These are phyloP conservation scores for Tetragnatha versicolor DNA, from an alignment of 1,140 invertebrate genomes.

Conservation along the genomic window DNA sequence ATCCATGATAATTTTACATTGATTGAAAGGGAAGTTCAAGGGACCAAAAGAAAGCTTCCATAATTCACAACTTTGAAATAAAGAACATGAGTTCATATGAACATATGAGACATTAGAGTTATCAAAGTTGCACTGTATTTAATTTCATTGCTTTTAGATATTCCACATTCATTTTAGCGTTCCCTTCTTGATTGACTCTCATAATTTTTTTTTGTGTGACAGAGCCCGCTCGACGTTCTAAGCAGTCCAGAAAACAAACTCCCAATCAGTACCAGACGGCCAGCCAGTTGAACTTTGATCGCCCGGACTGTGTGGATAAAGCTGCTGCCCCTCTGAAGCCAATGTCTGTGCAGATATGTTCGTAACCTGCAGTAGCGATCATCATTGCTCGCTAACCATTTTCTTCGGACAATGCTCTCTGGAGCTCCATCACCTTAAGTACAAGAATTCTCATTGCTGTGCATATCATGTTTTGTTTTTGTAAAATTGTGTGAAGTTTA, in stretches of 20 bases:
- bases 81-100: no score
- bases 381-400: conserved; percentile 9
- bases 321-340: conserved; percentile 33
- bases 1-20: no score
- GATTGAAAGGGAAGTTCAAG: no score
- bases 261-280: conserved; percentile 9
- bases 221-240: conserved; percentile 37
- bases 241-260: conserved; percentile 30
- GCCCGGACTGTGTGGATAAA: conserved; percentile 26
- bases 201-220: neutral
- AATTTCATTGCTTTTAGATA: no score
- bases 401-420: neutral
- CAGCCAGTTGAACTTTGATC: conserved; percentile 16
- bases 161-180: neutral
- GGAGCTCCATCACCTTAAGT: conserved; percentile 48
- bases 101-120: no score
- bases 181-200: neutral
- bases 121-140: no score
- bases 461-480: conserved; percentile 50
- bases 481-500: conserved; percentile 17
- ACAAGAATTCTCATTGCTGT: conserved; percentile 51
- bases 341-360: conserved; percentile 43
- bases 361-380: neutral
- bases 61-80: no score
- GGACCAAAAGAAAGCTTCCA: no score